Evolutionary conservation across 2,797 vertebrate genomes (phyloP), one percentile per base, ranked within the genome.

Genomic region (Pachyuromys duprasi): DNA sequence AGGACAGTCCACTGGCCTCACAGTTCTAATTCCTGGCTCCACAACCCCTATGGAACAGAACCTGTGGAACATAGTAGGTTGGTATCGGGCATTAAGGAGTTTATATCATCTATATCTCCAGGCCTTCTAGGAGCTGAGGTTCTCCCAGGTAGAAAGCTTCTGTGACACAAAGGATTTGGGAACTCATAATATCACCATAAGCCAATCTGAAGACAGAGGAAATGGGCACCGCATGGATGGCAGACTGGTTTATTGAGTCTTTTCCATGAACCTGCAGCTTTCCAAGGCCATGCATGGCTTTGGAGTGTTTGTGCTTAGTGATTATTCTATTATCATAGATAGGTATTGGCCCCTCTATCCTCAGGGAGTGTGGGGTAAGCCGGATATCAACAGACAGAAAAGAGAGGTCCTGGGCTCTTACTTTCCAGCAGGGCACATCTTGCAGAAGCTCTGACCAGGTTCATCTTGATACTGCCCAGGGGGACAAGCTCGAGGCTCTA

Each of bases 391-490:
- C 5, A 18, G n/a, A 42, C 18, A 57, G 80, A 86, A 45, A 70
- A 49, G 14, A 87, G 3, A 24, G 2, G 2, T 9, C 53, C 62
- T 22, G 2, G 55, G 28, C 0, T 53, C 90, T 98, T 81, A 98
- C 98, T 90, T 98, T 80, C 98, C 98, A 70, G 95, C 97, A 0
- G 98, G 98, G 76, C 98, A 99, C 0, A 15, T 94, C 88, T 98
- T 98, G 97, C 98, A 98, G 17, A 89, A 90, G 75, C 90, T 98
- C 91, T 99, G 99, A 39, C 99, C 99, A 84, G 97, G 91, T 96
- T 98, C 98, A 83, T 99, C 98, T 97, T 99, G 99, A 83, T 99
- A 99, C 62, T 99, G 99, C 36, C 99, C 99, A 31, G 98, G 96
- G 3, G 97, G 96, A 90, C 99, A 99, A 15, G 98, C 97, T 26